These are phyloP conservation scores for Dendrolimus punctatus DNA, from an alignment of 1,140 invertebrate species.

Conservation along the genomic window DNA sequence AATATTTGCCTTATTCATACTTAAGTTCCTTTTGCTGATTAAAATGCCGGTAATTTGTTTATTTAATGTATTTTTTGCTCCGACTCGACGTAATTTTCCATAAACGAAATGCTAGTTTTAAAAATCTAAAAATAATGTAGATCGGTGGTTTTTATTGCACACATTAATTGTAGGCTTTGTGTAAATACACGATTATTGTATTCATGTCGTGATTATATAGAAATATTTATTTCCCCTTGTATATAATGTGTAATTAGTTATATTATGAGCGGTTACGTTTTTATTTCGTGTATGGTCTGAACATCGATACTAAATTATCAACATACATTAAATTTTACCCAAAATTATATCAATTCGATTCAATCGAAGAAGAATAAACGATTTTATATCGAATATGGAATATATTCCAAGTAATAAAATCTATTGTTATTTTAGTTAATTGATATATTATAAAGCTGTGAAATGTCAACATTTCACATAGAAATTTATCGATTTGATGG, in stretches of 20 bases:
- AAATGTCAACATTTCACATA: too few species aligned
- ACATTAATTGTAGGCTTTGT: conserved; percentile 26
- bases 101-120: neutral
- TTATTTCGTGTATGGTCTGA: neutral
- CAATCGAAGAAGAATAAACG: too few species aligned
- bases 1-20: too few species aligned
- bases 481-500: too few species aligned
- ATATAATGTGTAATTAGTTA: conserved; percentile 48
- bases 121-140: neutral
- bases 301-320: neutral
- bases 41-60: too few species aligned
- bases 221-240: conserved; percentile 65
- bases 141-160: conserved; percentile 16
- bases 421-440: too few species aligned
- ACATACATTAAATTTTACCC: too few species aligned
- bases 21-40: too few species aligned
- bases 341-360: too few species aligned
- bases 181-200: conserved; percentile 59
- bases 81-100: neutral
- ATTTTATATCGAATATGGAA: too few species aligned
- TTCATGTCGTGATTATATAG: conserved; percentile 48
- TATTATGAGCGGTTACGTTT: conserved; percentile 2
- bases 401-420: too few species aligned
- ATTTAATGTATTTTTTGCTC: neutral
- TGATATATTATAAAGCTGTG: too few species aligned